These are phyloP conservation scores for Eidolon dupreanum DNA, from an alignment of 2,797 vertebrate genomes.

Conservation along the genomic window DNA sequence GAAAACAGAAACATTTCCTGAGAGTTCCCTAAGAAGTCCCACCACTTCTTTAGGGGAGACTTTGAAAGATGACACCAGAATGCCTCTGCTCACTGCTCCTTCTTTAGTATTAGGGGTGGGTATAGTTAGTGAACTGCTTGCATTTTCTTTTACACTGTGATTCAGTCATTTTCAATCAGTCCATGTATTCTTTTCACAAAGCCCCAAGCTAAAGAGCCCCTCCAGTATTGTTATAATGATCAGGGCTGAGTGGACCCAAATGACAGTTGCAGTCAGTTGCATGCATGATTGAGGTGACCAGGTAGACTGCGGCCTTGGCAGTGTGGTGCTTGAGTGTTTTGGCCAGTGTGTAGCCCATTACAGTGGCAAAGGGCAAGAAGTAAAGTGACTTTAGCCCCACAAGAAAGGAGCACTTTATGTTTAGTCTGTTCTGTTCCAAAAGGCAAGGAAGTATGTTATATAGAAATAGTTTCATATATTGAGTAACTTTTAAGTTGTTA, in stretches of 20 bases:
- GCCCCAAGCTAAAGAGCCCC: background rate
- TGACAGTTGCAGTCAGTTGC: background rate
- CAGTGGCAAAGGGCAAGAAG: background rate
- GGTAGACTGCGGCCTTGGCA: background rate
- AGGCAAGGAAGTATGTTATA: background rate
- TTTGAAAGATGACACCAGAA: background rate
- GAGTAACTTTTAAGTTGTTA: background rate
- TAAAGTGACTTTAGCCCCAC: background rate
- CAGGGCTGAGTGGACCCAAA: background rate
- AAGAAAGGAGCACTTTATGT: background rate
- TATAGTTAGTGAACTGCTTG: background rate
- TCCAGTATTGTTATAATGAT: background rate
- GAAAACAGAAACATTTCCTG: constrained; percentile 13
- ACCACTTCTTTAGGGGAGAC: background rate
- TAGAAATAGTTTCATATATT: background rate
- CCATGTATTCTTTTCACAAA: background rate
- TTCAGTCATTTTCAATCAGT: background rate
- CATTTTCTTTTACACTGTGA: background rate
- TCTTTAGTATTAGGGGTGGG: background rate
- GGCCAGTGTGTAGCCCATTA: background rate
- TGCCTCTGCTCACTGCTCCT: background rate
- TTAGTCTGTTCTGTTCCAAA: constrained; percentile 27
- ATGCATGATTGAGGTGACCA: background rate
- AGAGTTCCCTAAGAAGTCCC: background rate
- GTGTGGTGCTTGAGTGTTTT: background rate